Evolutionary conservation across 2,113 vertebrate genomes (phyloP).

Genomic region (Pseudopipra pipra): DNA sequence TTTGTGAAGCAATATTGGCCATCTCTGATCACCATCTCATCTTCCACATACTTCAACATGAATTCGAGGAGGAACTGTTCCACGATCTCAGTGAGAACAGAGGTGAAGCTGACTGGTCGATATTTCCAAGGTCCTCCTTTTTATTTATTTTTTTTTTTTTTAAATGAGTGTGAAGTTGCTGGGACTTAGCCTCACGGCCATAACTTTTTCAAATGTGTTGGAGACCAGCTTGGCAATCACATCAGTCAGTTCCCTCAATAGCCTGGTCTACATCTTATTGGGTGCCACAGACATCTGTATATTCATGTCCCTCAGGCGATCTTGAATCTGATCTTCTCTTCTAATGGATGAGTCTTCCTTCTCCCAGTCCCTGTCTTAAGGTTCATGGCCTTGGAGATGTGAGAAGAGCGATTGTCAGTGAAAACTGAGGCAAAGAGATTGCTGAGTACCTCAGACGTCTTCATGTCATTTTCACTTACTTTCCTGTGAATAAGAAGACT

Average conservation of each 20-base stretch:
- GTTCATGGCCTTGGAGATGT: neutral
- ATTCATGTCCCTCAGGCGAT: neutral
- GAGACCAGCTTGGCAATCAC: neutral
- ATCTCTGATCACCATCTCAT: neutral
- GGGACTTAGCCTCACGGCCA: neutral
- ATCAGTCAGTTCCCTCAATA: neutral
- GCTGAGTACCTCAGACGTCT: neutral
- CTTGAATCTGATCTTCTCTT: neutral
- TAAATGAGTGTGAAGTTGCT: neutral
- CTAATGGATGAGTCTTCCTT: neutral
- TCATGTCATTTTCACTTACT: neutral
- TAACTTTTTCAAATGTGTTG: neutral
- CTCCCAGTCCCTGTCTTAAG: neutral
- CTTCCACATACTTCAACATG: neutral
- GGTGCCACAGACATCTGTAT: neutral
- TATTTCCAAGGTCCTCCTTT: neutral
- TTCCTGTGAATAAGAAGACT: neutral
- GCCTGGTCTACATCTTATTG: neutral
- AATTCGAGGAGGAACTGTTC: neutral
- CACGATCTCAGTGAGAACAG: neutral
- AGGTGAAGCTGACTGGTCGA: accelerated
- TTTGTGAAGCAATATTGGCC: neutral
- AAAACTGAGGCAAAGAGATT: neutral
- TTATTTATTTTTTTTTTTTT: neutral
- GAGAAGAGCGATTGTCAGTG: neutral